Conservation (phyloP, 1,140 invertebrate species). For the Drosophila subobscura region DNA sequence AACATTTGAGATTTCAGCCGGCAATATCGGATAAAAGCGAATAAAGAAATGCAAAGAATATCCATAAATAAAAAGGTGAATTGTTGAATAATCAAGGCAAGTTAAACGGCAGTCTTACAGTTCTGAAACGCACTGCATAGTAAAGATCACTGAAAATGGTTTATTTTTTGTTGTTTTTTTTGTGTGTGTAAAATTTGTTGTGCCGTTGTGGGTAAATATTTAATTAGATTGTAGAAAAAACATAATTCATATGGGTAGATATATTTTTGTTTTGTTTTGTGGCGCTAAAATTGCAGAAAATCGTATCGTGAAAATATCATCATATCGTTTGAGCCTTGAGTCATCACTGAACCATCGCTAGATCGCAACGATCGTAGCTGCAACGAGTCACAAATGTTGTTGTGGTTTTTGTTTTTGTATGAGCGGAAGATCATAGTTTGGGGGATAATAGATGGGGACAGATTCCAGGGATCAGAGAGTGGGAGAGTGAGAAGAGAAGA, state of each 20-base stretch:
- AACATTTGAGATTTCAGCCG: too few species aligned
- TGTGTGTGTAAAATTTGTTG: conserved; percentile 35
- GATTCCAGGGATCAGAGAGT: too few species aligned
- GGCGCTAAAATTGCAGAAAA: conserved; percentile 83
- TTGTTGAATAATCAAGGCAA: too few species aligned
- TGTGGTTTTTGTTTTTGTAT: too few species aligned
- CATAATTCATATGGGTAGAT: conserved; percentile 10
- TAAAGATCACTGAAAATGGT: conserved; percentile 20
- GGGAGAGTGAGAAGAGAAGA: too few species aligned
- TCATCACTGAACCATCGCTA: conserved; percentile 8
- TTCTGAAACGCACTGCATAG: conserved; percentile 20
- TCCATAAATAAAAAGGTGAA: too few species aligned
- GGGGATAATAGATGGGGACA: too few species aligned
- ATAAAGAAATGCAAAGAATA: too few species aligned
- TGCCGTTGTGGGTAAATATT: conserved; percentile 36
- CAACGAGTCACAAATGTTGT: too few species aligned
- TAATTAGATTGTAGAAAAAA: conserved; percentile 17
- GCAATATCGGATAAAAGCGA: too few species aligned
- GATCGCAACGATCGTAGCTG: too few species aligned
- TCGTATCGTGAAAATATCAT: conserved; percentile 75
- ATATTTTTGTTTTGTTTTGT: conserved; percentile 39
- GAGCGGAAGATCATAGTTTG: too few species aligned
- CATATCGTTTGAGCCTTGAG: conserved; percentile 21
- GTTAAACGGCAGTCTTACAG: neutral
- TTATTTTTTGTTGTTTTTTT: conserved; percentile 19